These are phyloP conservation scores for Phengaris arion DNA, from an alignment of 2,888 invertebrate genomes.

Conservation along the genomic window DNA sequence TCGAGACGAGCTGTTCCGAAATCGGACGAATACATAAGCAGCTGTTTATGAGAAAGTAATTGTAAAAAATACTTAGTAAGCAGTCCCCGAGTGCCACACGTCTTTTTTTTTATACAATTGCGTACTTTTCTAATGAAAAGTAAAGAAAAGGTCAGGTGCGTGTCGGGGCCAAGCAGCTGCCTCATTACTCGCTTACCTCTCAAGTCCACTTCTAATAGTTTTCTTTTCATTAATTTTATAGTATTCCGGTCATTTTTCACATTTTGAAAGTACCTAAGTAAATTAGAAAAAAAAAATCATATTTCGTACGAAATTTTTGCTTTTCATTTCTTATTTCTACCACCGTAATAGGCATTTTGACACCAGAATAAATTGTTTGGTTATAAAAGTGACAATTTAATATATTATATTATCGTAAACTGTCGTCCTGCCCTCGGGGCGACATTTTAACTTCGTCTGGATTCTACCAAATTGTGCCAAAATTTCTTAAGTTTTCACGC, in stretches of 20 bases:
- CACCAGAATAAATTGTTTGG: background rate
- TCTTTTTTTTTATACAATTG: background rate
- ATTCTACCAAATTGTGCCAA: constrained; percentile 2
- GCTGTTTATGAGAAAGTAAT: too few species aligned
- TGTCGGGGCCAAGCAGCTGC: constrained; percentile 10
- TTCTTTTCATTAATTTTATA: background rate
- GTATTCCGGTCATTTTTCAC: background rate
- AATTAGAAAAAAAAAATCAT: too few species aligned
- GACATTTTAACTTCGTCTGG: background rate
- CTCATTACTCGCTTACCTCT: background rate
- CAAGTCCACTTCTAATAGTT: background rate
- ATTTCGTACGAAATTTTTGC: background rate
- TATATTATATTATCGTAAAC: background rate
- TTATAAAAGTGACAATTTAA: constrained; percentile 7
- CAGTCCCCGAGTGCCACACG: too few species aligned
- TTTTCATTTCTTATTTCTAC: background rate
- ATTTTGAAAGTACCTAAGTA: too few species aligned
- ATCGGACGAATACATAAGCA: too few species aligned
- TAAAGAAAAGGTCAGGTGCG: constrained; percentile 13
- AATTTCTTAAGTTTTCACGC: constrained; percentile 8
- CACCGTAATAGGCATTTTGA: background rate
- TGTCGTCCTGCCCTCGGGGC: background rate
- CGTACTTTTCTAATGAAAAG: background rate
- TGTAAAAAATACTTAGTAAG: too few species aligned
- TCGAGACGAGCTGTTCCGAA: too few species aligned